A percentile compares a stretch with the other conserved stretches of the same genome.
Evolutionary conservation across 1,140 invertebrate genomes (phyloP).

Genomic region (Adelges cooleyi): DNA sequence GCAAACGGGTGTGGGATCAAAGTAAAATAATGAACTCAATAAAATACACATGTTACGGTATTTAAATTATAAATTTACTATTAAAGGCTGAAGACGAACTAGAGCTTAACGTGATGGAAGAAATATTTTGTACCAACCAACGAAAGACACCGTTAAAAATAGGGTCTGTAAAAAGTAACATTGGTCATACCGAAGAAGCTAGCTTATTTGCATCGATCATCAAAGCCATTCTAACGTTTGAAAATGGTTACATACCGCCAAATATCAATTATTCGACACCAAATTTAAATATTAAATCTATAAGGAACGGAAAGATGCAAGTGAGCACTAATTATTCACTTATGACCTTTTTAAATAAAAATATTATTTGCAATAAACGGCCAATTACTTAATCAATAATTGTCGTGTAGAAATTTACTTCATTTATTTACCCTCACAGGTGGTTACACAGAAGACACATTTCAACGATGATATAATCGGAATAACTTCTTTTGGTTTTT

Average conservation of each 20-base stretch:
- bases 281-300: slow-evolving; percentile 42
- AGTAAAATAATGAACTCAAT: no score
- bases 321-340: no score
- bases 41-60: no score
- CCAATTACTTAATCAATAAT: no score
- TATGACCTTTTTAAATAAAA: no score
- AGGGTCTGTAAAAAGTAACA: slow-evolving; percentile 62
- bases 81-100: not conserved
- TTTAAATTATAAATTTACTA: not conserved
- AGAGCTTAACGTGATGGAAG: slow-evolving; percentile 6
- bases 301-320: slow-evolving; percentile 72
- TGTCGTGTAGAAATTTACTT: no score
- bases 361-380: no score
- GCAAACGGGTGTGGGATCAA: slow-evolving; percentile 38
- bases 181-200: slow-evolving; percentile 59
- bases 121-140: slow-evolving; percentile 3
- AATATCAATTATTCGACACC: slow-evolving; percentile 45
- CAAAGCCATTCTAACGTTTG: slow-evolving; percentile 47
- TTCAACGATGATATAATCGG: slow-evolving; percentile 42
- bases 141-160: slow-evolving; percentile 48
- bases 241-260: slow-evolving; percentile 47
- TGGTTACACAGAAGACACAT: slow-evolving; percentile 30
- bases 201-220: slow-evolving; percentile 47
- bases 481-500: slow-evolving; percentile 51
- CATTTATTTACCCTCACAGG: slow-evolving; percentile 1